A percentile compares a stretch with the other conserved stretches of the same genome.
Conservation (phyloP, 2,888 invertebrate species). For the Agrenia bidenticulata region DNA sequence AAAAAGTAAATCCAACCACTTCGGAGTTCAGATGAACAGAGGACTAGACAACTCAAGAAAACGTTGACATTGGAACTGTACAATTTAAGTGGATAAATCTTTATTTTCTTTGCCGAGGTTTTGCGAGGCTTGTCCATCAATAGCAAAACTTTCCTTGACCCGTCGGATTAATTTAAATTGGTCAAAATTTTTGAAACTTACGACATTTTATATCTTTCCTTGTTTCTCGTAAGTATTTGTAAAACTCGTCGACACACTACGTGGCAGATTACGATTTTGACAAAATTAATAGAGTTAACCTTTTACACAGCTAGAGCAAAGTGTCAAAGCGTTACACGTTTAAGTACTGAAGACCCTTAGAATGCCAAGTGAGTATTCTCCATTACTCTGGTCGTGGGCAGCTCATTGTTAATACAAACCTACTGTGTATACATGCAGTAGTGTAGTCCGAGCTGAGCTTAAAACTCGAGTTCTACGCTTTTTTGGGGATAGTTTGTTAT, state of each 20-base stretch:
- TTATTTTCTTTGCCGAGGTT: not conserved
- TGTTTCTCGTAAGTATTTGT: not conserved
- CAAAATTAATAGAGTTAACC: not conserved
- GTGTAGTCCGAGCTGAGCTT: too few species aligned
- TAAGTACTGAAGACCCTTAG: not conserved
- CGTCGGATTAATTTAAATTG: not conserved
- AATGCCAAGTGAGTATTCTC: slow-evolving; percentile 3
- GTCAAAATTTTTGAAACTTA: not conserved
- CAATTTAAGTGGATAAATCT: too few species aligned
- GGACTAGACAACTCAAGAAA: too few species aligned
- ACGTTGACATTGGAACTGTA: too few species aligned
- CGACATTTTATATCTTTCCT: not conserved
- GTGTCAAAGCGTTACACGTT: too few species aligned
- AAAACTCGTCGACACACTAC: not conserved
- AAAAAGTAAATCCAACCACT: too few species aligned
- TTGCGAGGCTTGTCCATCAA: not conserved
- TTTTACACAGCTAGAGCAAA: not conserved
- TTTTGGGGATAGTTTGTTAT: too few species aligned
- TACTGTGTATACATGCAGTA: too few species aligned
- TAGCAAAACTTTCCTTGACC: not conserved
- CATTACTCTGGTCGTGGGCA: not conserved
- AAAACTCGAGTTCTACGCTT: too few species aligned
- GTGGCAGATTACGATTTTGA: not conserved
- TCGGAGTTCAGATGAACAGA: too few species aligned
- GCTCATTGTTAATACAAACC: too few species aligned